Evolutionary conservation across 2,888 invertebrate genomes (phyloP).

Genomic region (Aporophyla lueneburgensis): DNA sequence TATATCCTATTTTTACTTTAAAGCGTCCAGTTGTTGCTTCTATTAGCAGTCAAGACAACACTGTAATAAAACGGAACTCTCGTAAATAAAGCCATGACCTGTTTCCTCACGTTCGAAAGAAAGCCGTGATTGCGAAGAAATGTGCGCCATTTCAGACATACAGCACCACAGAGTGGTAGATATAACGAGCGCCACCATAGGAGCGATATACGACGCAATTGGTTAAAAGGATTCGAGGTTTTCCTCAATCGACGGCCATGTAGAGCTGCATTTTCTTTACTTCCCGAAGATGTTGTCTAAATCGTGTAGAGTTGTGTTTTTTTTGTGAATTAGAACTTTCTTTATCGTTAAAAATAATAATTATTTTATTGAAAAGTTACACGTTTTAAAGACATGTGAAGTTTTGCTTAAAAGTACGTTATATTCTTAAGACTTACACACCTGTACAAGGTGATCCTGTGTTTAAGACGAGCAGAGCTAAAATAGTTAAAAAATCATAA

Average conservation of each 20-base stretch:
- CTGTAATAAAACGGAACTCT: not conserved
- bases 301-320: not conserved
- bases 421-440: no score
- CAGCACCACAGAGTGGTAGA: slow-evolving; percentile 8
- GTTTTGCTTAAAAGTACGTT: no score
- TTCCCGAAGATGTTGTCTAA: slow-evolving; percentile 4
- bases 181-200: slow-evolving; percentile 6
- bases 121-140: slow-evolving; percentile 5
- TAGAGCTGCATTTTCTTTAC: slow-evolving; percentile 16
- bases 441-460: no score
- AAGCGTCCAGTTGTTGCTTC: not conserved
- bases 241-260: slow-evolving; percentile 10
- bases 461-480: no score
- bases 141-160: slow-evolving; percentile 15
- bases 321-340: not conserved
- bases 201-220: slow-evolving; percentile 21
- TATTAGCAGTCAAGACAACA: not conserved
- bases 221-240: slow-evolving; percentile 31
- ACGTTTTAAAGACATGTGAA: no score
- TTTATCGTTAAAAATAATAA: not conserved
- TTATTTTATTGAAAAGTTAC: no score
- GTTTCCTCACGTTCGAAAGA: slow-evolving; percentile 3
- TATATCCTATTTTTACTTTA: not conserved
- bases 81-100: slow-evolving; percentile 9
- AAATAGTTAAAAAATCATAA: no score